phyloP scores from a whole-genome alignment of 2,888 invertebrate species.

The Cephus spinipes region DNA sequence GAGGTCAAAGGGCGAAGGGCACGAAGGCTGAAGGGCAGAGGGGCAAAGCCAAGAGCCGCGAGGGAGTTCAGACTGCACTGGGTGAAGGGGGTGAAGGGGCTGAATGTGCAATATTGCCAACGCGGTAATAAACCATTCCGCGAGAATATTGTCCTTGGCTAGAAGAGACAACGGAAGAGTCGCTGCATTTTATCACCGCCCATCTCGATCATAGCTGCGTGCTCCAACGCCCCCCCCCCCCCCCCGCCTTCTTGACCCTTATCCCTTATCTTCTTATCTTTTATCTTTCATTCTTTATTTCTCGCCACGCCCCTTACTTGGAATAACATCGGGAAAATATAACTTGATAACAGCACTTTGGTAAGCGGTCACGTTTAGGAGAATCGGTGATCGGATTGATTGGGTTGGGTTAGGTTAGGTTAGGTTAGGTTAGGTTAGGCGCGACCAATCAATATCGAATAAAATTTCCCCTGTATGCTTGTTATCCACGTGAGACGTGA shows the following conservation, averaged over 20 bases:
- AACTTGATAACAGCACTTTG: too few relatives aligned
- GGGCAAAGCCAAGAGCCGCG: slow-evolving; percentile 27
- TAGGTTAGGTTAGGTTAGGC: too few relatives aligned
- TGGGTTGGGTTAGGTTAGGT: too few relatives aligned
- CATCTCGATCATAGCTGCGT: slow-evolving; percentile 19
- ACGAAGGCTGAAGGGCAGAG: slow-evolving; percentile 7
- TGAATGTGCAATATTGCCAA: slow-evolving; percentile 26
- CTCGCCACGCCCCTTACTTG: too few relatives aligned
- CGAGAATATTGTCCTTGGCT: slow-evolving; percentile 20
- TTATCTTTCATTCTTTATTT: slow-evolving; percentile 5
- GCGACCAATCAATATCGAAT: too few relatives aligned
- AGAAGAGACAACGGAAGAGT: neutral
- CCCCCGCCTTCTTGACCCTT: neutral
- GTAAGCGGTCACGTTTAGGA: too few relatives aligned
- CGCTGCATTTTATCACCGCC: neutral
- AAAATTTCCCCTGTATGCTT: too few relatives aligned
- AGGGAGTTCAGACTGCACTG: slow-evolving; percentile 29
- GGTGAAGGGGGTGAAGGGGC: slow-evolving; percentile 11
- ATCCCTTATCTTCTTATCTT: slow-evolving; percentile 7
- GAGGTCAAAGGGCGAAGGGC: slow-evolving; percentile 16
- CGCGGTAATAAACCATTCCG: slow-evolving; percentile 32
- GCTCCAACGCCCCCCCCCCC: neutral
- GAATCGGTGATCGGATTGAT: too few relatives aligned
- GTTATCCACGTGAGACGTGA: too few relatives aligned
- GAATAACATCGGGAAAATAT: too few relatives aligned